These are phyloP conservation scores for Orchesellides sinensis DNA, from an alignment of 2,888 invertebrate genomes.

Conservation along the genomic window DNA sequence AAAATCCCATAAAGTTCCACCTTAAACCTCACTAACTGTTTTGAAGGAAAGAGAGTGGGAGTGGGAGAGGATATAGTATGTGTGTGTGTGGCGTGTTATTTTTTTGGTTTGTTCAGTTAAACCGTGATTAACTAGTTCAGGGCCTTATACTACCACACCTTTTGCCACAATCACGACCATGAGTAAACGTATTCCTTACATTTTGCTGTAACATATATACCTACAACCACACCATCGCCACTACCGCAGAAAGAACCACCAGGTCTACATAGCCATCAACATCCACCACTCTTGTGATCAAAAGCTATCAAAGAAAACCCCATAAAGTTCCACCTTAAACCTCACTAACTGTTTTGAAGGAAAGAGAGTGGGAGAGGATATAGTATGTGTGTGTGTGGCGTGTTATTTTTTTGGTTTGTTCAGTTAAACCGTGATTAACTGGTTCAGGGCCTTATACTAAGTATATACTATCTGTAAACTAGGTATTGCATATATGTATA, in stretches of 20 bases:
- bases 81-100: not conserved
- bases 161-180: conserved; percentile 16
- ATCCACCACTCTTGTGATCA: conserved; percentile 47
- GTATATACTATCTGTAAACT: not conserved
- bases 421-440: conserved; percentile 62
- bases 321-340: conserved; percentile 38
- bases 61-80: conserved; percentile 11
- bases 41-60: not conserved
- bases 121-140: too few species aligned
- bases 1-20: conserved; percentile 32
- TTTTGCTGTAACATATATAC: too few species aligned
- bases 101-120: too few species aligned
- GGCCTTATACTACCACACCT: not conserved
- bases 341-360: conserved; percentile 15
- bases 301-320: conserved; percentile 51
- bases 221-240: too few species aligned
- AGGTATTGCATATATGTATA: not conserved
- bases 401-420: conserved; percentile 43
- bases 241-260: conserved; percentile 2
- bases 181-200: conserved; percentile 41
- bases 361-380: conserved; percentile 1
- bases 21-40: conserved; percentile 35
- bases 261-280: not conserved
- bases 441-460: conserved; percentile 28
- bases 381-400: conserved; percentile 27